phyloP scores from a whole-genome alignment of 2,113 vertebrate genomes.

The Chascanopsetta lugubris region DNA sequence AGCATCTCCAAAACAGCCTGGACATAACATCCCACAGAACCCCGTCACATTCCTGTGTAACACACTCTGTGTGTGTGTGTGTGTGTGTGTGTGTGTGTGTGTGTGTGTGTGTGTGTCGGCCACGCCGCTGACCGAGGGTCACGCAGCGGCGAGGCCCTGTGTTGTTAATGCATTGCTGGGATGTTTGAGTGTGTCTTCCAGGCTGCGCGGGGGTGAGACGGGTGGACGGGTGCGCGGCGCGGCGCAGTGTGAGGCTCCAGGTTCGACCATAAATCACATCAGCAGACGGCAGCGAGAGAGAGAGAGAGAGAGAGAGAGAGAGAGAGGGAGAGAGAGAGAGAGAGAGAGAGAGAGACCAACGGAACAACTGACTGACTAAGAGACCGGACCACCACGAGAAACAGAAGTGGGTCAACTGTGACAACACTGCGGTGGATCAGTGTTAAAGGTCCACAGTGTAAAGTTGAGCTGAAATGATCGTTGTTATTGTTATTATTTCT shows the following conservation, averaged over 20 bases:
- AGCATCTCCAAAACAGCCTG: slow-evolving; percentile 62
- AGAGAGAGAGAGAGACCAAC: not conserved
- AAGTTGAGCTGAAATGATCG: too few relatives aligned
- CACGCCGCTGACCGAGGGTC: slow-evolving; percentile 34
- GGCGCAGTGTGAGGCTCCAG: slow-evolving; percentile 19
- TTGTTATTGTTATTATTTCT: too few relatives aligned
- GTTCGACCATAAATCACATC: slow-evolving; percentile 28
- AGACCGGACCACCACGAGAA: not conserved
- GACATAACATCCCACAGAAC: slow-evolving; percentile 58
- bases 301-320: not conserved
- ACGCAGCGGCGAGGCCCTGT: slow-evolving; percentile 45
- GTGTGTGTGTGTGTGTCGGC: slow-evolving; percentile 30
- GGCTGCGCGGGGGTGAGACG: slow-evolving; percentile 11
- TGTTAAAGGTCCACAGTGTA: too few relatives aligned
- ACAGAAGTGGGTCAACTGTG: not conserved
- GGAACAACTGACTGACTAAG: not conserved
- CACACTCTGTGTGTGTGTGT: slow-evolving; percentile 20
- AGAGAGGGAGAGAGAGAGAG: slow-evolving; percentile 18
- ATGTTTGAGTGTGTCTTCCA: slow-evolving; percentile 55
- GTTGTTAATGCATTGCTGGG: slow-evolving; percentile 60
- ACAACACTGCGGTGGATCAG: not conserved
- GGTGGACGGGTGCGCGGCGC: not conserved
- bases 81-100: slow-evolving; percentile 33
- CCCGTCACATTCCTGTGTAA: slow-evolving; percentile 52
- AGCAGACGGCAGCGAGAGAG: slow-evolving; percentile 4